Evolutionary conservation across 2,888 invertebrate species (phyloP), one percentile per base, ranked within the genome.

Genomic region (Epirrhoe alternata): DNA sequence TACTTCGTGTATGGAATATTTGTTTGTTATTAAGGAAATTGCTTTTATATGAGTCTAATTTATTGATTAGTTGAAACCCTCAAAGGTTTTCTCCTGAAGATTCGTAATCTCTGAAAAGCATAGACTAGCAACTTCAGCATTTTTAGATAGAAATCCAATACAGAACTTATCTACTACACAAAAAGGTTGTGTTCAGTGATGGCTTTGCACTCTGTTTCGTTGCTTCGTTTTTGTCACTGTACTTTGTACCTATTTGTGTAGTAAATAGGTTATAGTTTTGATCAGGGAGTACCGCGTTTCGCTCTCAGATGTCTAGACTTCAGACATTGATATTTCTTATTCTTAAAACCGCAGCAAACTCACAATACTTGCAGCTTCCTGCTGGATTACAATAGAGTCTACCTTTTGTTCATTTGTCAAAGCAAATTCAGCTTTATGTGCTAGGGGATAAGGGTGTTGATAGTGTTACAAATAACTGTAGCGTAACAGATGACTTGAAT

Each of bases 401-500:
- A 17, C 38, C 54, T 55, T 31, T 50, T 24, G 16, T 33, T 49
- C 42, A 38, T 14, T 14, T 49, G 8, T 12, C 53, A n/a, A 0
- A 0, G 38, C 24, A 64, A 51, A 49, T 7, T 64, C 24, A 42
- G 17, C 64, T 45, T 16, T 61, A 61, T 30, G 6, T 0, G 1
- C 42, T 1, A 8, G 7, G 5, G 0, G 16, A 62, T 64, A 69
- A 68, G 30, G 58, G 16, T 33, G 38, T 42, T 12, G 12, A 12
- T 3, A 33, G 12, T 42, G 2, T 42, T 42, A 42, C 70, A 60
- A 64, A 71, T 73, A 78, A 79, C 71, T 76, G 77, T 77, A 76
- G 78, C 81, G 82, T 78, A 77, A 82, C 80, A 68, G 74, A 82
- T 73, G 74, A 66, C 73, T 70, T 79, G 77, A 76, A 77, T 77